These are phyloP conservation scores for Pseudoips prasinana DNA, from an alignment of 2,888 invertebrate genomes.

Conservation along the genomic window DNA sequence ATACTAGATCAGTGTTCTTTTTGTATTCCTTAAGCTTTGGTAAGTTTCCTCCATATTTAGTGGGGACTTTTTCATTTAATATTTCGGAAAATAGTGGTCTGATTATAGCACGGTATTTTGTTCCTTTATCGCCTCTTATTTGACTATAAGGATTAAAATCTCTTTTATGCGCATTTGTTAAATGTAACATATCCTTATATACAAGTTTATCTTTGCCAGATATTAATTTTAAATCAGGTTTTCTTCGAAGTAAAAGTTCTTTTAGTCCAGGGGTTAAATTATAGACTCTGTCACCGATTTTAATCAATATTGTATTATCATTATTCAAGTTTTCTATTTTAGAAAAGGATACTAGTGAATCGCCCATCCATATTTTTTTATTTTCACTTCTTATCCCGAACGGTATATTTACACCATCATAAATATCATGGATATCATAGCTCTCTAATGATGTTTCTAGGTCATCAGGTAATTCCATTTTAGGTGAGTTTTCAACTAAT, in stretches of 20 bases:
- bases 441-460: constrained; percentile 1
- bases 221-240: no score
- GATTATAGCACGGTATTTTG: constrained; percentile 10
- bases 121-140: constrained; percentile 14
- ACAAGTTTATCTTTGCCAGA: constrained; percentile 10
- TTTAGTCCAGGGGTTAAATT: no score
- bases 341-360: neutral
- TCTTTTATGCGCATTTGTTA: constrained; percentile 17
- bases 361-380: neutral
- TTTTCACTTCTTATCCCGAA: no score
- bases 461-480: neutral
- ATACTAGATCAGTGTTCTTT: constrained; percentile 18
- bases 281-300: constrained; percentile 1
- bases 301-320: constrained; percentile 1
- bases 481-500: neutral
- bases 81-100: constrained; percentile 3
- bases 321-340: neutral
- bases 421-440: no score
- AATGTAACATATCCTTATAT: no score
- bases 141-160: no score
- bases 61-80: neutral
- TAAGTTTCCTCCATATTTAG: no score
- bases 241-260: no score
- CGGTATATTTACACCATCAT: no score
- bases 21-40: constrained; percentile 9